These are phyloP conservation scores for Ceratosolen solmsi DNA, from an alignment of 1,140 invertebrate species.

Conservation along the genomic window DNA sequence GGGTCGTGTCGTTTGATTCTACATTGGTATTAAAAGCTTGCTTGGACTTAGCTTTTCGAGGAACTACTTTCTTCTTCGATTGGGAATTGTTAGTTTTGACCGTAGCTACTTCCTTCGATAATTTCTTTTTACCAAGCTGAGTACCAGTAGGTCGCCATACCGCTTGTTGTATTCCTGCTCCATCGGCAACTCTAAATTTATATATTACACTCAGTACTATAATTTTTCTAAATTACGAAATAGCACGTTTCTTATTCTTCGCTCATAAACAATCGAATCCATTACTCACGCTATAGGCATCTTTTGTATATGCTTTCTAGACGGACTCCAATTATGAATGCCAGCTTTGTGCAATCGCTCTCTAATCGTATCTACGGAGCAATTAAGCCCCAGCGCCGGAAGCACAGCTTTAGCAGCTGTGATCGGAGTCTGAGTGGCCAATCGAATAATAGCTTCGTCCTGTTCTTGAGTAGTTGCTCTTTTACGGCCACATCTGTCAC, in stretches of 20 bases:
- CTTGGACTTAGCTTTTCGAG: slow-evolving; percentile 57
- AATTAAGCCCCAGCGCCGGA: slow-evolving; percentile 68
- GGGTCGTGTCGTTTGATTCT: slow-evolving; percentile 39
- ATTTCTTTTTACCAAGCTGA: slow-evolving; percentile 68
- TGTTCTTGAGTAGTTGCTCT: slow-evolving; percentile 70
- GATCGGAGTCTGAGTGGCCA: slow-evolving; percentile 69
- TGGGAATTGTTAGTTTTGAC: slow-evolving; percentile 45
- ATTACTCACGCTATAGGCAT: slow-evolving; percentile 66
- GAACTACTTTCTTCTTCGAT: slow-evolving; percentile 56
- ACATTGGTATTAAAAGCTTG: slow-evolving; percentile 48
- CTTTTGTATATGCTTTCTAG: slow-evolving; percentile 70
- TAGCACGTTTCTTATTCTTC: no score
- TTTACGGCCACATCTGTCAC: slow-evolving; percentile 70
- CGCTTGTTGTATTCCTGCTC: slow-evolving; percentile 66
- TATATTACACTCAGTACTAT: no score
- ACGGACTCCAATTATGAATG: slow-evolving; percentile 73
- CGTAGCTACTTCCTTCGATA: slow-evolving; percentile 55
- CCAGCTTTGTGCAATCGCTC: slow-evolving; percentile 72
- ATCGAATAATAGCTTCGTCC: slow-evolving; percentile 68
- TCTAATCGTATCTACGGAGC: slow-evolving; percentile 70
- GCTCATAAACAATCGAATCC: neutral
- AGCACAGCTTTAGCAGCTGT: slow-evolving; percentile 71
- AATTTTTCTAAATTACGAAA: no score
- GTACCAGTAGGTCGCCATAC: slow-evolving; percentile 72
- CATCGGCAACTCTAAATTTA: slow-evolving; percentile 61